Conservation (phyloP, 2,888 invertebrate species). For the Diploptera punctata region DNA sequence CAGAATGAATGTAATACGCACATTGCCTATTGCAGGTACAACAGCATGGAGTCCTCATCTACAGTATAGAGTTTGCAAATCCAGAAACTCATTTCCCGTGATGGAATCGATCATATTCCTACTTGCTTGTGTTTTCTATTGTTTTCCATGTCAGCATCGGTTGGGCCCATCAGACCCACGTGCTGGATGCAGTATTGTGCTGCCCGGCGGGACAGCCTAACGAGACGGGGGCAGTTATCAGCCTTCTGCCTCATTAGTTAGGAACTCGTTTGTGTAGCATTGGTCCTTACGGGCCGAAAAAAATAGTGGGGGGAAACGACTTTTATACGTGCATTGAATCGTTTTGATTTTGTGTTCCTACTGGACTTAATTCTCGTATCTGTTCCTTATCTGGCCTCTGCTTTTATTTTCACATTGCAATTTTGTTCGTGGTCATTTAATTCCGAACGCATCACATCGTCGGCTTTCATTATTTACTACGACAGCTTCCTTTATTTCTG, state of each 20-base stretch:
- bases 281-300: background rate
- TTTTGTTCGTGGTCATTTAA: background rate
- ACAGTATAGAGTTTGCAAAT: slow-evolving; percentile 16
- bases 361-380: background rate
- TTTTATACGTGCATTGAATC: background rate
- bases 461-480: no score
- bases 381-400: background rate
- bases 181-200: slow-evolving; percentile 1
- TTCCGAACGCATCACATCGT: background rate
- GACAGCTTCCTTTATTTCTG: no score
- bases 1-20: slow-evolving; percentile 11
- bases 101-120: slow-evolving; percentile 28
- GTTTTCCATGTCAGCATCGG: slow-evolving; percentile 24
- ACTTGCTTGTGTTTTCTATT: slow-evolving; percentile 8
- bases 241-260: slow-evolving; percentile 35
- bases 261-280: background rate
- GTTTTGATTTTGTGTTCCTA: background rate
- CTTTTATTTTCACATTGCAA: background rate
- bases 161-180: slow-evolving; percentile 21
- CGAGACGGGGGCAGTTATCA: slow-evolving; percentile 35
- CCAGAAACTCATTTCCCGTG: slow-evolving; percentile 27
- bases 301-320: background rate
- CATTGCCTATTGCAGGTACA: slow-evolving; percentile 6
- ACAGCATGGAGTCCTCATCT: no score
- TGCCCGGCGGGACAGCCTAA: slow-evolving; percentile 28